These are phyloP conservation scores for Psilopogon haemacephalus DNA, from an alignment of 2,113 vertebrate species.

Conservation along the genomic window DNA sequence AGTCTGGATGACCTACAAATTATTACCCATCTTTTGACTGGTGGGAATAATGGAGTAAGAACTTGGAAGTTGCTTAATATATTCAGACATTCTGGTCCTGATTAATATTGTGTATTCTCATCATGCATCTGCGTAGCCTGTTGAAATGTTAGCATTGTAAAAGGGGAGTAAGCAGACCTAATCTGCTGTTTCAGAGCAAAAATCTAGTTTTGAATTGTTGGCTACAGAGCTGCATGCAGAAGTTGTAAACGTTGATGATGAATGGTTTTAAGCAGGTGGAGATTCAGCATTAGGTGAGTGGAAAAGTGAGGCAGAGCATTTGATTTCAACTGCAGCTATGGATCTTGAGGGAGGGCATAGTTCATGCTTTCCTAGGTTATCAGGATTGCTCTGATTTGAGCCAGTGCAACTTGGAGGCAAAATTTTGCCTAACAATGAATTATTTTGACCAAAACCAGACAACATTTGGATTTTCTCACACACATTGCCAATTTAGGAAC, in stretches of 20 bases:
- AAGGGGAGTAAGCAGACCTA: not conserved
- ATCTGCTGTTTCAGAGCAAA: not conserved
- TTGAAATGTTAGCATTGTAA: not conserved
- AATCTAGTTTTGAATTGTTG: no score
- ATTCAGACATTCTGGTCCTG: not conserved
- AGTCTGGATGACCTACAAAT: not conserved
- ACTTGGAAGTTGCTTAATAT: not conserved
- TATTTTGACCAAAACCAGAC: not conserved
- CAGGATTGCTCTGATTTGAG: not conserved
- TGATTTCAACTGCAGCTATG: fast-evolving
- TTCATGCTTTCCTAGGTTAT: not conserved
- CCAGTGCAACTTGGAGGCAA: not conserved
- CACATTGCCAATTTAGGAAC: fast-evolving
- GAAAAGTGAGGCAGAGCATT: not conserved
- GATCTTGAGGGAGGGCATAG: not conserved
- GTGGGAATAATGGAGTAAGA: not conserved
- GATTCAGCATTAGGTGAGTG: not conserved
- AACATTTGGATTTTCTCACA: not conserved
- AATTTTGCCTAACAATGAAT: not conserved
- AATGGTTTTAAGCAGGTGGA: not conserved
- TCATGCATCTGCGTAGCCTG: not conserved
- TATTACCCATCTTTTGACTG: not conserved
- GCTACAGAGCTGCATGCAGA: not conserved
- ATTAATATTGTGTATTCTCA: fast-evolving
- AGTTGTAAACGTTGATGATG: not conserved